Evolutionary conservation across 2,888 invertebrate species (phyloP).

Genomic region (Xylota sylvarum): DNA sequence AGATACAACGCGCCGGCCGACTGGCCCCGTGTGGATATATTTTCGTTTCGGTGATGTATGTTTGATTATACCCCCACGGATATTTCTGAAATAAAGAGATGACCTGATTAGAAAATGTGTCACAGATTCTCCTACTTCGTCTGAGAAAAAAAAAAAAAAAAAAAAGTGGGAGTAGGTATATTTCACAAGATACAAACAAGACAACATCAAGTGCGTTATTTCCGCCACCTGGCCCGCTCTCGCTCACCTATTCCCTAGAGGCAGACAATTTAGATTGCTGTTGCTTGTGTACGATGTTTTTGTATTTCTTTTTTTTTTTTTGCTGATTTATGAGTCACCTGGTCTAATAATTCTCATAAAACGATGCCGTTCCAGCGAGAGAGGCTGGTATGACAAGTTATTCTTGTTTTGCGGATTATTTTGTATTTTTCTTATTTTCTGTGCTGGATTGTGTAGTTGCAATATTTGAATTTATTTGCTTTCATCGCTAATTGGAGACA

Average conservation of each 20-base stretch:
- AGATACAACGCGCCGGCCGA: background rate
- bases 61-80: constrained; percentile 34
- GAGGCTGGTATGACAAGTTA: constrained; percentile 42
- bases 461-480: constrained; percentile 46
- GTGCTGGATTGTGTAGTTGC: background rate
- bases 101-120: constrained; percentile 57
- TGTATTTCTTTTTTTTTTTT: background rate
- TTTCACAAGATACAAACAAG: background rate
- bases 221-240: constrained; percentile 17
- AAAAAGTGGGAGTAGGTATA: background rate
- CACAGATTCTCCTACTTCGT: constrained; percentile 7
- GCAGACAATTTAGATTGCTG: constrained; percentile 26
- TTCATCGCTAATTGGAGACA: constrained; percentile 44
- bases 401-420: constrained; percentile 52
- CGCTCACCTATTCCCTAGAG: constrained; percentile 36
- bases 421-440: background rate
- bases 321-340: constrained; percentile 58
- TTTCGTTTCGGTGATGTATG: constrained; percentile 15
- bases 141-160: background rate
- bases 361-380: constrained; percentile 28
- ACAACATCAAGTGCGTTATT: constrained; percentile 22
- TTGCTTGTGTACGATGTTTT: background rate
- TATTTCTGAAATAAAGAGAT: constrained; percentile 35
- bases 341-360: constrained; percentile 51
- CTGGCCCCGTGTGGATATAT: background rate